These are phyloP conservation scores for Cataglyphis rosenhaueri DNA, from an alignment of 2,888 invertebrate genomes.

Conservation along the genomic window DNA sequence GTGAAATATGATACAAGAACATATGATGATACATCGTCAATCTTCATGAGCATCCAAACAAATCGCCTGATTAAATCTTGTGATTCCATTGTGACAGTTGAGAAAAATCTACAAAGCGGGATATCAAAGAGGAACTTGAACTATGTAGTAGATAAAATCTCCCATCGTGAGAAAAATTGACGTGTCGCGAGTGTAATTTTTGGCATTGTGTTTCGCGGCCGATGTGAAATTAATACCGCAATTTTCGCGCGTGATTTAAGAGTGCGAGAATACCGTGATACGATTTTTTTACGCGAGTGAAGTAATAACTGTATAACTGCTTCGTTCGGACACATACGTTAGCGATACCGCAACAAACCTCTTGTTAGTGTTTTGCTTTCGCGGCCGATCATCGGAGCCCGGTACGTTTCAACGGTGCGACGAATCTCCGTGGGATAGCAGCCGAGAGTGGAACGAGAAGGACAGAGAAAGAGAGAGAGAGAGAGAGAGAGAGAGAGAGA, in stretches of 20 bases:
- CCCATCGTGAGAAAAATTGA: background rate
- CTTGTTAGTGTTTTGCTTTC: conserved; percentile 11
- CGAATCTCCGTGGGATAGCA: background rate
- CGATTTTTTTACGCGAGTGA: background rate
- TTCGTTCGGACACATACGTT: background rate
- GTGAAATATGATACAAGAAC: background rate
- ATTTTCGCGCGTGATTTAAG: background rate
- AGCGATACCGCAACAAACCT: background rate
- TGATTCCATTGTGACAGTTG: background rate
- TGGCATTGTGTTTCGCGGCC: background rate
- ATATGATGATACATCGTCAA: background rate
- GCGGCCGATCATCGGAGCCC: background rate
- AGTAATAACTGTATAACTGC: background rate
- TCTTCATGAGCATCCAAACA: background rate
- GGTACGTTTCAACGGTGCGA: background rate
- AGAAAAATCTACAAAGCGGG: background rate
- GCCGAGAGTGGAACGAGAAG: background rate
- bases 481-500: too few species aligned
- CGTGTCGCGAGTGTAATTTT: background rate
- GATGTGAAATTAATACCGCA: background rate
- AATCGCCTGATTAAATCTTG: background rate
- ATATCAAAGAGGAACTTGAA: background rate
- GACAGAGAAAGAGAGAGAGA: background rate
- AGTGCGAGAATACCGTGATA: background rate
- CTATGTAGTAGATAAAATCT: background rate